Base-by-base conservation (phyloP, 2,888 invertebrate genomes). In the Clusia tigrina region DNA sequence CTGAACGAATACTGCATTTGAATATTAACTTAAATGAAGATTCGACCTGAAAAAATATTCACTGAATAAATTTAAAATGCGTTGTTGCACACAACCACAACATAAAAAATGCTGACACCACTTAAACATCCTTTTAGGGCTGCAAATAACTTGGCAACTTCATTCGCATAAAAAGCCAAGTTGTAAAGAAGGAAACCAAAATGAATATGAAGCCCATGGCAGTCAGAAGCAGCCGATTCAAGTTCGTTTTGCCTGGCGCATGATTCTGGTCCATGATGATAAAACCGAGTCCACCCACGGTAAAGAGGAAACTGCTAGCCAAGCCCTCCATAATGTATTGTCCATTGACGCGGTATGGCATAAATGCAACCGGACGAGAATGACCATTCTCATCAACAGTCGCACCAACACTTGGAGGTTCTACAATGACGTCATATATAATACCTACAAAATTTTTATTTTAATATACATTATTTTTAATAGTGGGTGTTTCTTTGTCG, bases 321-420 rank as follows among this genome's bases (percentile, higher is more conserved):
- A 99, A 85, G 0, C 99, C 98, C 85, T 99, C 99, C 96, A 99
- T 97, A 62, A 99, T 99, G 81, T 98, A 99, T 81, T 99, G 98
- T 0, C 98, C 98, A 84, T 99, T 99, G 0, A 99, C 96, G 70
- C 98, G 87, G 82, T 97, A 97, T 0, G 97, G 97, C 96, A 98
- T 96, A 80, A 98, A 98, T 0, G 98, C 98, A 5, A 94, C 98
- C 18, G 98, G 98, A 77, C 95, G 88, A 17, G 95, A 94, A 81
- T 98, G 96, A 0, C 99, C 99, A 82, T 94, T 92, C 82, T 98
- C 98, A 84, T 99, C 98, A 24, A 98, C 97, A 0, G 97, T 97
- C 1, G 96, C 96, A 24, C 98, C 98, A 64, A 96, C 95, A 82
- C 96, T 95, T 6, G 98, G 98, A 1, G 98, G 98, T 84, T 99